These are phyloP conservation scores for Xylocampa areola DNA, from an alignment of 2,888 invertebrate genomes.

Conservation along the genomic window DNA sequence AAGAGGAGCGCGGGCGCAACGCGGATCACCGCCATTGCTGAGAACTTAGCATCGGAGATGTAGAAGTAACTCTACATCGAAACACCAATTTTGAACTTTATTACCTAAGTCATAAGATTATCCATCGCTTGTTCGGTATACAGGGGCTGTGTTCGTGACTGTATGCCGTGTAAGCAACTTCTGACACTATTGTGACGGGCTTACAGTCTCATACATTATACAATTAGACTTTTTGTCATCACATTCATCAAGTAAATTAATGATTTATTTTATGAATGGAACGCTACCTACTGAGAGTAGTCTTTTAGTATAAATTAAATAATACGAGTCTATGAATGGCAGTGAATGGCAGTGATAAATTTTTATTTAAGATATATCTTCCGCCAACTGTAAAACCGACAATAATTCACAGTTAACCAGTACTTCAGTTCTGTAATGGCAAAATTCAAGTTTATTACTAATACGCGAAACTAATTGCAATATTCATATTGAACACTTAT, in stretches of 20 bases:
- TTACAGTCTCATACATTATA: slow-evolving; percentile 42
- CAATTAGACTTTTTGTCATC: slow-evolving; percentile 51
- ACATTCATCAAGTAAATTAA: slow-evolving; percentile 46
- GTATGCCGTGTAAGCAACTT: slow-evolving; percentile 34
- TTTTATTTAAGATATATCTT: slow-evolving; percentile 9
- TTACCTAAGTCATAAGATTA: background rate
- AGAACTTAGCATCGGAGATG: slow-evolving; percentile 27
- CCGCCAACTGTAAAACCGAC: too few species aligned
- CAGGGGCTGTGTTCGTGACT: slow-evolving; percentile 38
- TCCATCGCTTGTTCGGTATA: background rate
- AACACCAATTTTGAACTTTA: slow-evolving; percentile 18
- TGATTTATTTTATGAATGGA: slow-evolving; percentile 35
- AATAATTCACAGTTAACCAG: too few species aligned
- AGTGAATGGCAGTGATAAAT: background rate
- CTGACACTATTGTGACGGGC: slow-evolving; percentile 40
- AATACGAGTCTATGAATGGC: background rate
- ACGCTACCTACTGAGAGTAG: slow-evolving; percentile 6
- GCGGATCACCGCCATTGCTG: slow-evolving; percentile 22
- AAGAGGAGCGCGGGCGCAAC: slow-evolving; percentile 27
- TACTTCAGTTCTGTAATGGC: too few species aligned
- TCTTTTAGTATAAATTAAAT: slow-evolving; percentile 12
- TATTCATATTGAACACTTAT: slow-evolving; percentile 5
- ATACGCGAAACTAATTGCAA: slow-evolving; percentile 6
- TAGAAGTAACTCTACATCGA: slow-evolving; percentile 6
- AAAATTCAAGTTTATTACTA: too few species aligned